Conservation (phyloP, 1,140 invertebrate species). For the Drosophila ficusphila region DNA sequence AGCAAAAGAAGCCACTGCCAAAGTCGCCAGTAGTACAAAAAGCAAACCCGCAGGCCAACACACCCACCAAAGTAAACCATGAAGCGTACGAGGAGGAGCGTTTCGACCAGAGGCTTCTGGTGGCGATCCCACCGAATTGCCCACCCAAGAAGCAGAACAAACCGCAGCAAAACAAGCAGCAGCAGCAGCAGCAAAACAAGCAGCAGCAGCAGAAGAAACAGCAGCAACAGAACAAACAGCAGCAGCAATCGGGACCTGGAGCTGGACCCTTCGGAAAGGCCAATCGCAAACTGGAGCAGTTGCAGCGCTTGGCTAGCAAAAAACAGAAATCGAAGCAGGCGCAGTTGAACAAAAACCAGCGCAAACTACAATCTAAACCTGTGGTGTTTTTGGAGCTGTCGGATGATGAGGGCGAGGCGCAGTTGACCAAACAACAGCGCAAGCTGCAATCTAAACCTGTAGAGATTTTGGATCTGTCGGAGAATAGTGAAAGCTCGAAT, state of each 20-base stretch:
- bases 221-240: conserved; percentile 29
- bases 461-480: conserved; percentile 54
- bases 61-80: conserved; percentile 12
- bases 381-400: conserved; percentile 56
- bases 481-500: conserved; percentile 43
- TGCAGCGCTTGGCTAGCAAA: conserved; percentile 54
- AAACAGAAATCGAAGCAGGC: conserved; percentile 69
- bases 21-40: conserved; percentile 26
- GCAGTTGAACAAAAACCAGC: conserved; percentile 49
- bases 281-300: conserved; percentile 62
- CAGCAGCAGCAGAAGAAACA: conserved; percentile 27
- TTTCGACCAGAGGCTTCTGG: conserved; percentile 61
- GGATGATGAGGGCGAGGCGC: too few relatives aligned
- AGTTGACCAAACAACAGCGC: conserved; percentile 44
- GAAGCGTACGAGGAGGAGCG: conserved; percentile 53
- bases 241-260: conserved; percentile 11
- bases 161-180: conserved; percentile 19
- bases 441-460: conserved; percentile 14
- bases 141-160: conserved; percentile 28
- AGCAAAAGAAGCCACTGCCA: conserved; percentile 12
- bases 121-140: conserved; percentile 59
- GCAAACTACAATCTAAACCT: conserved; percentile 7
- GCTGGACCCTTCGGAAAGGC: conserved; percentile 63
- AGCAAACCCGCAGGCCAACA: not conserved
- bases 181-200: conserved; percentile 15